A percentile compares a stretch with the other conserved stretches of the same genome.
phyloP scores from a whole-genome alignment of 2,888 invertebrate genomes.

The Mimas tiliae region DNA sequence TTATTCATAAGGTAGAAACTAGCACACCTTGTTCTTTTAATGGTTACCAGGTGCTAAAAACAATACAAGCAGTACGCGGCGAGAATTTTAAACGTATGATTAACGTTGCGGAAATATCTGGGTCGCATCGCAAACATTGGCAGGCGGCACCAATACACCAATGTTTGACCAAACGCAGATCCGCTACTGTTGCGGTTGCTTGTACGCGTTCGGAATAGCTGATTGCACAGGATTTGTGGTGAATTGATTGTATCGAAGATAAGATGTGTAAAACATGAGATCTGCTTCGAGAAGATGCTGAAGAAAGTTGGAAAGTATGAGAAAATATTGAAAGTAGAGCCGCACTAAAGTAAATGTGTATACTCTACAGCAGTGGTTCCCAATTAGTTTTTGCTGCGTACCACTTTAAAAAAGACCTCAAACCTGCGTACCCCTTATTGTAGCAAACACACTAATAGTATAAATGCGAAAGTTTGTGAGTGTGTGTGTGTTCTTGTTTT shows the following conservation, averaged over 20 bases:
- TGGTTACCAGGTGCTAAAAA: background rate
- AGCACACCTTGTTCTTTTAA: background rate
- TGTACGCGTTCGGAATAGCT: background rate
- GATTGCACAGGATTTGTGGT: background rate
- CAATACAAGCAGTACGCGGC: conserved; percentile 1
- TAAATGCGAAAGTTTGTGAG: too few species aligned
- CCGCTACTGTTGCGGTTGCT: conserved; percentile 4
- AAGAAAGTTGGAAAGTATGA: too few species aligned
- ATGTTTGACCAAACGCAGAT: conserved; percentile 22
- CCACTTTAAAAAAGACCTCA: too few species aligned
- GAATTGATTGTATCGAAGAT: background rate
- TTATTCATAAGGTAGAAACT: background rate
- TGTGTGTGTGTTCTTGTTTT: too few species aligned
- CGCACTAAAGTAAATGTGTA: too few species aligned
- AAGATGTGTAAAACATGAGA: too few species aligned
- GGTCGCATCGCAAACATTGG: background rate
- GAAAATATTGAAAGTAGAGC: too few species aligned
- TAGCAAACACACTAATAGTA: too few species aligned
- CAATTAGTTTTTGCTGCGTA: too few species aligned
- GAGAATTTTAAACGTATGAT: conserved; percentile 23
- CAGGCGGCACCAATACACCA: conserved; percentile 12
- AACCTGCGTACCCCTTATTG: too few species aligned
- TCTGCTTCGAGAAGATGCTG: too few species aligned
- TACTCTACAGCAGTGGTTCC: too few species aligned
- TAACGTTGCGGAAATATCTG: conserved; percentile 18